Evolutionary conservation across 2,797 vertebrate species (phyloP), one percentile per base, ranked within the genome.

Genomic region (Saxicola maurus): DNA sequence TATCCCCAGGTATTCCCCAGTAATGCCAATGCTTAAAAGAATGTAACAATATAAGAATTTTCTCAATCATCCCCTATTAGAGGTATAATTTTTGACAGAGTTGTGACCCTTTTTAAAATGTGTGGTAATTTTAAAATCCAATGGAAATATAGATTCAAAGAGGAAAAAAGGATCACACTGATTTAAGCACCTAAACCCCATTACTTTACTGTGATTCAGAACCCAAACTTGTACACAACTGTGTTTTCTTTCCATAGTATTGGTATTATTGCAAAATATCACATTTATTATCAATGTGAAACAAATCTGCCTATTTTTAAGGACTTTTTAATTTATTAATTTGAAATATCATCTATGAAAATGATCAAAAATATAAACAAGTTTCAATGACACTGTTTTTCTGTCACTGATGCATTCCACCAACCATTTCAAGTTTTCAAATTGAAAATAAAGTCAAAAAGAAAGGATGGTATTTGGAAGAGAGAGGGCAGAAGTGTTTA

Each of bases 171-270:
- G 5, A 31, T 35, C 8, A 30, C 27, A 23, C 2, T 28, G 21
- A 24, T 66, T 52, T 52, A 83, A 67, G 17, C 10, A 37, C 13
- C 14, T 52, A n/a, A 78, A 53, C 10, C 11, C 2, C 10, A 53
- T 3, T 3, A 21, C 1, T 75, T 75, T 21, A n/a, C 1, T 18
- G 28, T 62, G 56, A 66, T 65, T 69, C 6, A 8, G 21, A 80
- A 51, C 7, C 1, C 12, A 46, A 66, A 57, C 3, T 79, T 51
- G 12, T 5, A 45, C 4, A 28, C 0, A 0, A 27, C 4, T n/a
- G 3, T 30, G 9, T 71, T 10, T 65, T 42, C 12, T 59, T 87
- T 76, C 35, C 10, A 8, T 53, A 31, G 10, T 24, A 43, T 38
- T 62, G 37, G 15, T 52, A 30, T 53, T 69, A 24, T 11, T 7